Base-by-base conservation (phyloP, 2,113 vertebrate species). In the Salvelinus fontinalis region DNA sequence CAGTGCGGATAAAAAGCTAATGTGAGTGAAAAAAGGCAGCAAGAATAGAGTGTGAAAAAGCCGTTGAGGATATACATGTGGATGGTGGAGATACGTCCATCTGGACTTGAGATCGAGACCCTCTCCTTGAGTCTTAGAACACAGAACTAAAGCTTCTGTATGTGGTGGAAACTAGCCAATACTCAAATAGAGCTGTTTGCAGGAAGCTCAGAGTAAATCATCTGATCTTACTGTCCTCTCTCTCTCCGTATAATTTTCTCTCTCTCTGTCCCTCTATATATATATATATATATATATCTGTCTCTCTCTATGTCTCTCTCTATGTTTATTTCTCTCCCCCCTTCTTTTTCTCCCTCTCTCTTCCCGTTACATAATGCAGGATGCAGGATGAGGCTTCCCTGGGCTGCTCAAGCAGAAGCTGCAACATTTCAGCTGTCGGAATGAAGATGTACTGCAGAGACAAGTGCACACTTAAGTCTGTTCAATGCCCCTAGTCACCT, bases 151-250 rank as follows among this genome's bases (percentile, higher is more conserved):
- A 70, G 75, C 76, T 78, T 82, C 81, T 85, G 75, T 74, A 78
- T 83, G 76, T 70, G 79, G 81, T 79, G 62, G 78, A 83, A 81
- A 79, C 70, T 80, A 83, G 4, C 5, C n/a, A 62, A 62, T 62
- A 16, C 7, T 54, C 20, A 20, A 20, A 60, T n/a, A 60, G 59
- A 88, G 84, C 84, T 16, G 14, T 51, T 74, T 85, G 57, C 76
- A 81, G 83, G 78, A 86, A 83, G 71, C 67, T 49, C 39, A 81
- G 66, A 68, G 79, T 86, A 87, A 86, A 90, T 89, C 83, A 84
- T 83, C 76, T 71, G 48, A 77, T 80, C 70, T 89, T 70, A 48
- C 64, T 81, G 74, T 73, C 75, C 22, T 39, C 39, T 39, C 39
- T 39, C 34, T 9, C 39, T 39, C 34, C 1, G 2, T 39, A 39